phyloP scores from a whole-genome alignment of 2,113 vertebrate genomes.

The Cephalopterus ornatus region DNA sequence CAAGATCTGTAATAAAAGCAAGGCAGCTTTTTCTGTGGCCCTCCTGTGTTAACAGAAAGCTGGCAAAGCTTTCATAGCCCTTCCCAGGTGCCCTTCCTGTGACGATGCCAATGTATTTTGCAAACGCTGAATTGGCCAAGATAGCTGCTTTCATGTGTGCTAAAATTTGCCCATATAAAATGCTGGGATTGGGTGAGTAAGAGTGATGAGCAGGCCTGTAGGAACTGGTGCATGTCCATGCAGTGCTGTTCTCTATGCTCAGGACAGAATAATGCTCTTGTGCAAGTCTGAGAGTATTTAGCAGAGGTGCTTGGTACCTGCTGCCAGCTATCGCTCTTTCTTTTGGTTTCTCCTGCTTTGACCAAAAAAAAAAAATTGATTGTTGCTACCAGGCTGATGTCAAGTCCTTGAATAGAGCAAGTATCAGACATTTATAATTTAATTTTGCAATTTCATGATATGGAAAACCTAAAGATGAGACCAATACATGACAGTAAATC shows the following conservation, averaged over 20 bases:
- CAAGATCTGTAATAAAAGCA: not conserved
- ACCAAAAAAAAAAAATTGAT: not conserved
- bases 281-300: not conserved
- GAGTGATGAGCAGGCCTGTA: not conserved
- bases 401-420: not conserved
- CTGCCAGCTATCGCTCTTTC: not conserved
- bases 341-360: not conserved
- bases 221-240: not conserved
- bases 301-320: not conserved
- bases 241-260: not conserved
- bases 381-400: not conserved
- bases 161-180: not conserved
- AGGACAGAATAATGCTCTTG: not conserved
- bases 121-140: not conserved
- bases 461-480: not conserved
- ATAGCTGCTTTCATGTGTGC: not conserved
- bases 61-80: not conserved
- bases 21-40: not conserved
- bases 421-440: not conserved
- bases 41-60: not conserved
- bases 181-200: not conserved
- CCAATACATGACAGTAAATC: not conserved
- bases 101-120: not conserved
- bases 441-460: not conserved
- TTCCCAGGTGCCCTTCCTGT: not conserved